Conservation (phyloP, 1,140 invertebrate genomes). For the Meloidogyne chitwoodi region DNA sequence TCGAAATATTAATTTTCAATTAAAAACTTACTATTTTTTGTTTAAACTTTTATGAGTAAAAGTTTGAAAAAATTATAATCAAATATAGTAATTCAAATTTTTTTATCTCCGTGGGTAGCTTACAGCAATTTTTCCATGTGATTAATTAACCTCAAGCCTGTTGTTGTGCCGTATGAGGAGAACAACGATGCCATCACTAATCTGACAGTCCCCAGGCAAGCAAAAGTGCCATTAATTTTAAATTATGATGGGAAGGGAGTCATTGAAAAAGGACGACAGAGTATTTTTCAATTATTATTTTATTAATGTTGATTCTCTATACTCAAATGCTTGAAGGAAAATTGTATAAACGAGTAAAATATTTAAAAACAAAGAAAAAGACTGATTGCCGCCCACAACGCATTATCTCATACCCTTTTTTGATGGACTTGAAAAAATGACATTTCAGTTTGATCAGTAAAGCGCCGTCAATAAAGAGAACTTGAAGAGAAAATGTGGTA, state of each 20-base stretch:
- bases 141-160: too few relatives aligned
- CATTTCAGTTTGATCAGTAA: not conserved
- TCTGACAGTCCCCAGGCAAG: not conserved
- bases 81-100: not conserved
- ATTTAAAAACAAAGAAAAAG: too few relatives aligned
- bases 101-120: not conserved
- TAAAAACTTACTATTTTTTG: too few relatives aligned
- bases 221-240: not conserved
- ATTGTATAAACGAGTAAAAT: too few relatives aligned
- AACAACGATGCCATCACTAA: not conserved
- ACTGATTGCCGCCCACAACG: not conserved
- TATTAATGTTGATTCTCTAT: too few relatives aligned
- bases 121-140: not conserved
- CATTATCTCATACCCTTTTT: not conserved
- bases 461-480: not conserved
- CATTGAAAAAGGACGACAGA: too few relatives aligned
- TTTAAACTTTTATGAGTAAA: too few relatives aligned
- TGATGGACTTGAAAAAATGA: not conserved
- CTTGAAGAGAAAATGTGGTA: too few relatives aligned
- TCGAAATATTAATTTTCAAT: not conserved
- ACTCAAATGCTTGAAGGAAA: too few relatives aligned
- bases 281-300: too few relatives aligned
- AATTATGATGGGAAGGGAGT: not conserved
- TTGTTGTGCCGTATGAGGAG: not conserved
- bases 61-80: too few relatives aligned